Base-by-base conservation (phyloP, 2,888 invertebrate genomes). In the Eupeodes luniger region DNA sequence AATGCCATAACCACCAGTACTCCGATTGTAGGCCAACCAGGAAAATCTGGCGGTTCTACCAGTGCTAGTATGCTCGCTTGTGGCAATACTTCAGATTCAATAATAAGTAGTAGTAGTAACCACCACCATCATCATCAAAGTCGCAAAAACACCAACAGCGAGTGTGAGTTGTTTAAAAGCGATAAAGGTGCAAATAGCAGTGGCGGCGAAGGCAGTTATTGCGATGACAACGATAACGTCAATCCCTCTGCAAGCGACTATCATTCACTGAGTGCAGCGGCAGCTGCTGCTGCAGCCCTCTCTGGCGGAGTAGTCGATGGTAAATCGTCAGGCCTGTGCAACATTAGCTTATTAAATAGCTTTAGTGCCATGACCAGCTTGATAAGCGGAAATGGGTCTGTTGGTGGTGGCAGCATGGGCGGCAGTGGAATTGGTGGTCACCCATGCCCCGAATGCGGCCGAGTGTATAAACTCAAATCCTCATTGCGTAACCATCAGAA, bases 401-500 rank as follows among this genome's bases (percentile, higher is more conserved):
- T 89, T 49, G 90, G 88, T 61, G 90, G 90, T 81, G 91, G 47
- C 11, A 14, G 90, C 80, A 90, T 91, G 81, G 90, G 91, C 82
- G 90, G 89, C 90, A 91, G 91, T 93, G 91, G 95, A 93, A 92
- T 95, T 90, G 94, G 95, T 90, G 94, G 95, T 92, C 97, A 96
- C 95, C 95, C 96, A 83, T 97, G 97, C 94, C 96, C 96, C 78
- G 96, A 96, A 91, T 98, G 98, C 94, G 97, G 97, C 87, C 95
- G 97, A 90, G 96, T 96, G 89, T 98, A 98, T 94, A 97, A 97
- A 93, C 95, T 97, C 90, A 97, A 97, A 94, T 97, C 97, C 90
- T 97, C 97, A 85, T 94, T 97, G 91, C 95, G 97, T 88, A 97
- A 97, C 93, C 97, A 97, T 92, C 96, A 96, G 94, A 97, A 97